phyloP scores from a whole-genome alignment of 2,888 invertebrate genomes.

The Trichogramma evanescens region DNA sequence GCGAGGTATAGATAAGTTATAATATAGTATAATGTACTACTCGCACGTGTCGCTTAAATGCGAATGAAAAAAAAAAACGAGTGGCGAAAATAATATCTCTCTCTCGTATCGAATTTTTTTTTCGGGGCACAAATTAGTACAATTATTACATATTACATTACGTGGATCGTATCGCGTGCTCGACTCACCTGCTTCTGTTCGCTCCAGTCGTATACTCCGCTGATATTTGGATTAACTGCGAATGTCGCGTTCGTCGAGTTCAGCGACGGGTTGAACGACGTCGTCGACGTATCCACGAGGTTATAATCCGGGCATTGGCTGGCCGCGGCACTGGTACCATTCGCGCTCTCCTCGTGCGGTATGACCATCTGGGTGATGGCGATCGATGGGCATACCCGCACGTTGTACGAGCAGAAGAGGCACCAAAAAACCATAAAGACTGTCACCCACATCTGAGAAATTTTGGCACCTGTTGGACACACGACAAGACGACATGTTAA shows the following conservation, averaged over 20 bases:
- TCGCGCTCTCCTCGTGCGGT: not conserved
- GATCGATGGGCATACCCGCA: constrained; percentile 65
- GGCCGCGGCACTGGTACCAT: constrained; percentile 3
- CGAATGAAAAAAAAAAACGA: too few species aligned
- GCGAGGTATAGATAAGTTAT: too few species aligned
- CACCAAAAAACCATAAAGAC: constrained; percentile 63
- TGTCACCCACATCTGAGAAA: constrained; percentile 43
- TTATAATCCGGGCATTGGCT: not conserved
- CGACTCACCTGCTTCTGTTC: constrained; percentile 24
- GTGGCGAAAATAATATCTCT: not conserved
- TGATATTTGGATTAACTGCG: not conserved
- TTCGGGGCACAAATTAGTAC: too few species aligned
- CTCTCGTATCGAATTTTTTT: not conserved
- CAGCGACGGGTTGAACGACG: not conserved
- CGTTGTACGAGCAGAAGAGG: constrained; percentile 66
- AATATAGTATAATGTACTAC: too few species aligned
- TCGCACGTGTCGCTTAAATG: too few species aligned
- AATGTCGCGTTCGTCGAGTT: not conserved
- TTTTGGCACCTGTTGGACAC: constrained; percentile 5
- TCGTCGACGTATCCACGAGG: too few species aligned
- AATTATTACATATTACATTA: too few species aligned
- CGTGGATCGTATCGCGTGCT: too few species aligned
- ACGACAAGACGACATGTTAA: too few species aligned
- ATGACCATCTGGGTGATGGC: constrained; percentile 61
- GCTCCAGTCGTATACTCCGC: constrained; percentile 22